Percentiles rank a stretch among this genome's conserved stretches.
phyloP scores from a whole-genome alignment of 1,140 invertebrate genomes.

The Trypoxylus dichotomus region DNA sequence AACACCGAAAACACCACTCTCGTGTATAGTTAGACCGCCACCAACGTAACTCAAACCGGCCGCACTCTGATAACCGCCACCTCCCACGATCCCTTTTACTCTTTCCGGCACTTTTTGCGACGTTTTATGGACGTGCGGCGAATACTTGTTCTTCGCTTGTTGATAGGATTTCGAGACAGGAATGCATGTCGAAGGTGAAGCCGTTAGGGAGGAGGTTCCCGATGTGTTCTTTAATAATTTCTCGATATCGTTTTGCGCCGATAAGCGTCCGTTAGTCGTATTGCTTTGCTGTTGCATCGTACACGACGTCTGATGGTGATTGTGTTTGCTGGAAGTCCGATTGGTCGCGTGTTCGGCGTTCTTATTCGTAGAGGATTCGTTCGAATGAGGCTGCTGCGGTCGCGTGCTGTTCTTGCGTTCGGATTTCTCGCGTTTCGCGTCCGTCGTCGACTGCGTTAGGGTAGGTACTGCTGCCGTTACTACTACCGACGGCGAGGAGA shows the following conservation, averaged over 20 bases:
- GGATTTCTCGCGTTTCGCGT: constrained; percentile 39
- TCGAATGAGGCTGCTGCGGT: constrained; percentile 19
- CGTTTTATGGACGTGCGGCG: constrained; percentile 28
- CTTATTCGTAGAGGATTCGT: background rate
- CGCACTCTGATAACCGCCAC: constrained; percentile 40
- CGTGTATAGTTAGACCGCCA: constrained; percentile 33
- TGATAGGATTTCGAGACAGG: constrained; percentile 2
- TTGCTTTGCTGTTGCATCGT: background rate
- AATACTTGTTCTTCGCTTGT: constrained; percentile 30
- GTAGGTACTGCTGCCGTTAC: constrained; percentile 45
- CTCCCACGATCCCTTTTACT: constrained; percentile 34
- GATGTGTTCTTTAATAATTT: background rate
- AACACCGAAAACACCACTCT: constrained; percentile 49
- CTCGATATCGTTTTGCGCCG: background rate
- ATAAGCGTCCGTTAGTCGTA: background rate
- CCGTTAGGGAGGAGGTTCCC: background rate
- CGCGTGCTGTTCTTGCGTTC: constrained; percentile 26
- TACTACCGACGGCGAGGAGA: constrained; percentile 7
- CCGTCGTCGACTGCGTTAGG: constrained; percentile 41
- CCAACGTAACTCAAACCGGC: constrained; percentile 36
- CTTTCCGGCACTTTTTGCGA: constrained; percentile 32
- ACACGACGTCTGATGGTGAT: background rate
- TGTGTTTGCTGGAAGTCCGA: constrained; percentile 1
- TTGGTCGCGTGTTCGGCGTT: constrained; percentile 32
- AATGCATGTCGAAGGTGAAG: background rate